Conservation (phyloP, 2,797 vertebrate species). For the Chromobotia macracanthus region DNA sequence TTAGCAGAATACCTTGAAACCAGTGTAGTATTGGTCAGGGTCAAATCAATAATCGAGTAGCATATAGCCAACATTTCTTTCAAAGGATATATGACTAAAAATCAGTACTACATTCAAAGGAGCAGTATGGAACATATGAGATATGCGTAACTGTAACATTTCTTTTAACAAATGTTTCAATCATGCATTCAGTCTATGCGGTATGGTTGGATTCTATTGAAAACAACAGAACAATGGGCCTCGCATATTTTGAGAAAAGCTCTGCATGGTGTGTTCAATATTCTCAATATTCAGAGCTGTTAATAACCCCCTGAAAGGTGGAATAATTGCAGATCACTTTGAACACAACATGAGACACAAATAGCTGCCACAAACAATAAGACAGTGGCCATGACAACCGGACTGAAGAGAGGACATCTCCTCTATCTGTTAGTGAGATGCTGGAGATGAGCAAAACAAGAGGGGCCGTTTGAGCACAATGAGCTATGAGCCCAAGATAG, state of each 20-base stretch:
- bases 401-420: constrained; percentile 45
- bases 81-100: not conserved
- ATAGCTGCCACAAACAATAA: constrained; percentile 49
- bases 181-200: not conserved
- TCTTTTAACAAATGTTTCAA: constrained; percentile 1
- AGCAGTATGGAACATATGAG: not conserved
- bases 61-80: not conserved
- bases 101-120: not conserved
- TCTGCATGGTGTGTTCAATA: constrained; percentile 2
- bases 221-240: not conserved
- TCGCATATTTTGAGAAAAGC: constrained; percentile 6
- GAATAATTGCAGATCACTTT: constrained; percentile 51
- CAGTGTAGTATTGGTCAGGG: constrained; percentile 8
- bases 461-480: constrained; percentile 21
- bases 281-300: constrained; percentile 36
- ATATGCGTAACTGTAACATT: not conserved
- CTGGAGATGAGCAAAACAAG: constrained; percentile 33
- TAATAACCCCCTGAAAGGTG: constrained; percentile 50
- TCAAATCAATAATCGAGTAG: constrained; percentile 21
- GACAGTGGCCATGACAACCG: constrained; percentile 56
- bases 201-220: not conserved
- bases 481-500: constrained; percentile 10
- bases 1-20: constrained; percentile 23
- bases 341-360: constrained; percentile 52
- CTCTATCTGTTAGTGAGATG: constrained; percentile 43